phyloP scores from a whole-genome alignment of 37 sponge, comb jelly and placozoan genomes.

The Mnemiopsis leidyi region DNA sequence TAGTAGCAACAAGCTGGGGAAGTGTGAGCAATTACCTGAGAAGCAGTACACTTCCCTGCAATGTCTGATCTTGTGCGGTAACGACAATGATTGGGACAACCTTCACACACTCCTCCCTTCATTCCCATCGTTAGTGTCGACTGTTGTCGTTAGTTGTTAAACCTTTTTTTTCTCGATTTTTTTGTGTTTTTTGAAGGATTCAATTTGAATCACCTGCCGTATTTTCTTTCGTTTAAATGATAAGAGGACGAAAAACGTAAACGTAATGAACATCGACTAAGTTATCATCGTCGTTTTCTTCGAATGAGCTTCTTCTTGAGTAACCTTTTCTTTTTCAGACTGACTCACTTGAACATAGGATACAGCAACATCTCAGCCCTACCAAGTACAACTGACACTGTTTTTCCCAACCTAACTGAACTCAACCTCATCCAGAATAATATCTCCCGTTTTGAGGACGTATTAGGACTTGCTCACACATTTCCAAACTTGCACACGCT shows the following conservation, averaged over 20 bases:
- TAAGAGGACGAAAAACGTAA: background rate
- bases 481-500: slow-evolving; percentile 36
- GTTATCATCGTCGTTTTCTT: too few species aligned
- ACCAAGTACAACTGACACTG: background rate
- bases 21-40: background rate
- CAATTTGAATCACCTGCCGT: background rate
- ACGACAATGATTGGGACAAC: background rate
- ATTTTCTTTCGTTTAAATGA: background rate
- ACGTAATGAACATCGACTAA: background rate
- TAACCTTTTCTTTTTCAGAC: too few species aligned
- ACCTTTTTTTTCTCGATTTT: too few species aligned
- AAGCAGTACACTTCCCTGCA: background rate
- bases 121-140: slow-evolving; percentile 15
- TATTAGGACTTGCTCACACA: background rate
- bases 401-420: background rate
- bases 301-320: too few species aligned
- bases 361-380: slow-evolving; percentile 1
- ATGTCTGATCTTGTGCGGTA: background rate
- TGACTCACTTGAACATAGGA: slow-evolving; percentile 39
- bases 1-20: background rate
- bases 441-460: background rate
- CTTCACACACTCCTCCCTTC: background rate
- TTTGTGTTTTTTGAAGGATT: too few species aligned
- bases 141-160: too few species aligned
- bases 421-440: slow-evolving; percentile 55